Conservation (phyloP, 2,113 vertebrate species). For the Arvicanthis niloticus region DNA sequence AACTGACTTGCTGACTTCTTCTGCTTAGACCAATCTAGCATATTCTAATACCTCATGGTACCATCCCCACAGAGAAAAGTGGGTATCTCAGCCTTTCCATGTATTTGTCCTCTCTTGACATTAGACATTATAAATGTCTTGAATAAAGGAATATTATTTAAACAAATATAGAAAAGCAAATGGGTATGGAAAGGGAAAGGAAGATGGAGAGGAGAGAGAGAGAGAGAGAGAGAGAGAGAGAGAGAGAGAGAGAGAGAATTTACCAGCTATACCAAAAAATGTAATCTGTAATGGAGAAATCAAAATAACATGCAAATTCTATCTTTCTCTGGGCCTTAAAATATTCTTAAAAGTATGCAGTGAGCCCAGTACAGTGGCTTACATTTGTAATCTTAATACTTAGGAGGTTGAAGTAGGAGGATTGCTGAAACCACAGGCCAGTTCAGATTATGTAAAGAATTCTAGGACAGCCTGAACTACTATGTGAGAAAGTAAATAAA, state of each 20-base stretch:
- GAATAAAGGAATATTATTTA: not conserved
- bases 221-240: not conserved
- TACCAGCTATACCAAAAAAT: not conserved
- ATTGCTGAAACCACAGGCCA: not conserved
- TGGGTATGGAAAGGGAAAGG: too few species aligned
- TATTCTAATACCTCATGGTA: not conserved
- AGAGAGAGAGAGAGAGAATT: not conserved
- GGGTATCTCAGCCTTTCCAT: not conserved
- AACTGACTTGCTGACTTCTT: too few species aligned
- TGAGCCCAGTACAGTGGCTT: not conserved
- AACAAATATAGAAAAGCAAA: not conserved
- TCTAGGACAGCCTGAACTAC: not conserved
- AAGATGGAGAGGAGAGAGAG: not conserved
- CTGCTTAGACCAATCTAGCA: not conserved
- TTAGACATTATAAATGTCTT: not conserved
- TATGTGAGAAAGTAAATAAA: not conserved
- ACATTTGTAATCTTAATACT: not conserved
- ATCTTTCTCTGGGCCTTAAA: not conserved
- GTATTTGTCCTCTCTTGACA: not conserved
- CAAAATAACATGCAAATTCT: not conserved
- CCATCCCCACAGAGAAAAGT: not conserved
- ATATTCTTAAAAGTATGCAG: not conserved
- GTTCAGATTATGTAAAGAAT: not conserved
- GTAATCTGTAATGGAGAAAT: not conserved
- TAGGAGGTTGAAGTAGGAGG: not conserved